Percentiles rank a stretch among this genome's conserved stretches.
These are phyloP conservation scores for Marisa cornuarietis DNA, from an alignment of 1,140 invertebrate species.

Conservation along the genomic window DNA sequence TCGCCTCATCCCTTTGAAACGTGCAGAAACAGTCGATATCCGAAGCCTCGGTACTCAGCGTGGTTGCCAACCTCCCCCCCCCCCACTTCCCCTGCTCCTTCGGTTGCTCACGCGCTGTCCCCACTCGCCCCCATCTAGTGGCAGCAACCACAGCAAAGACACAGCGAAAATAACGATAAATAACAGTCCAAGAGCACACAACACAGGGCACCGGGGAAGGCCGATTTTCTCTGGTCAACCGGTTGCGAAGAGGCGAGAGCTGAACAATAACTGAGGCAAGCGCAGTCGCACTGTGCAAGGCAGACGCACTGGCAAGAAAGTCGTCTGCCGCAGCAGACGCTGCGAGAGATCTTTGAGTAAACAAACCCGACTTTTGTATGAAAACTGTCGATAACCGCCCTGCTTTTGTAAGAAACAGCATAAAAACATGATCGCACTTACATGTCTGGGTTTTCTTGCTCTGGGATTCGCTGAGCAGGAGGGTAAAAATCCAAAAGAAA, in stretches of 20 bases:
- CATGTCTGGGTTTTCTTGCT: constrained; percentile 45
- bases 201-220: neutral
- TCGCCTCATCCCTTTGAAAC: constrained; percentile 11
- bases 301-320: neutral
- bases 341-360: neutral
- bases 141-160: neutral
- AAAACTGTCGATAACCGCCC: neutral
- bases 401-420: neutral
- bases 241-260: neutral
- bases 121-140: neutral
- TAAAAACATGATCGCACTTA: constrained; percentile 31
- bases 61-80: neutral
- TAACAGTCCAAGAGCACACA: neutral
- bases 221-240: neutral
- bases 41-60: neutral
- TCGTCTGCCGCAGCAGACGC: constrained; percentile 9
- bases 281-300: neutral
- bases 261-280: neutral
- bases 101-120: neutral
- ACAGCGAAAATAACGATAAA: neutral
- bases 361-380: constrained; percentile 7
- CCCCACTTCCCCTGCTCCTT: neutral
- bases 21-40: neutral
- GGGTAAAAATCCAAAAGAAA: constrained; percentile 43
- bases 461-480: constrained; percentile 41